Percentiles rank a stretch among this genome's conserved stretches.
Conservation (phyloP, 1,140 invertebrate species). For the Apis dorsata region DNA sequence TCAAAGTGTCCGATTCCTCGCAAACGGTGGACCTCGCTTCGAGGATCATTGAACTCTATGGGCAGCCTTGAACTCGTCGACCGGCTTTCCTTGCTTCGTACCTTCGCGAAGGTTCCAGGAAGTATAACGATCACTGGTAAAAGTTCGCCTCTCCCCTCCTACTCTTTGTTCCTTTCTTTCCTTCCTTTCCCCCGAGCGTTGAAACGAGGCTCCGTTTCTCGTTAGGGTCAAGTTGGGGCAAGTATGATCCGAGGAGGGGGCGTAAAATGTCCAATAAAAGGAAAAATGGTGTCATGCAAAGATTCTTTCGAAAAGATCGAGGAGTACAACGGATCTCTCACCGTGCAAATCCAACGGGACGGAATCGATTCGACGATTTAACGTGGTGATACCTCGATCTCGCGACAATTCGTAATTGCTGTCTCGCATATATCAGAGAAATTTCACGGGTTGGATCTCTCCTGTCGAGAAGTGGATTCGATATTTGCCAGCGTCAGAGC, state of each 20-base stretch:
- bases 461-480: not conserved
- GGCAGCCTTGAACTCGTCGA: constrained; percentile 66
- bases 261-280: not conserved
- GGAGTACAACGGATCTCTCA: no score
- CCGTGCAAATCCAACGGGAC: no score
- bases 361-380: not conserved
- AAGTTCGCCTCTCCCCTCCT: constrained; percentile 21
- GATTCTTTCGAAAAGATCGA: not conserved
- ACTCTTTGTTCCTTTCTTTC: constrained; percentile 20
- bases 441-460: not conserved
- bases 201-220: constrained; percentile 48
- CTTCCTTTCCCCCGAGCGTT: constrained; percentile 35
- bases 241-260: not conserved
- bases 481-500: constrained; percentile 26
- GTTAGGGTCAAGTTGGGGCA: constrained; percentile 50
- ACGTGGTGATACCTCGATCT: not conserved
- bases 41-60: constrained; percentile 59
- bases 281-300: not conserved
- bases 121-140: constrained; percentile 64
- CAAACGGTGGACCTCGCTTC: constrained; percentile 47
- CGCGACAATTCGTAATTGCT: not conserved
- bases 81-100: constrained; percentile 64
- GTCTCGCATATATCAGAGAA: not conserved
- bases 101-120: constrained; percentile 64
- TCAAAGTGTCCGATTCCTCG: constrained; percentile 28